Conservation (phyloP, 2,888 invertebrate genomes). For the Arenicola marina region DNA sequence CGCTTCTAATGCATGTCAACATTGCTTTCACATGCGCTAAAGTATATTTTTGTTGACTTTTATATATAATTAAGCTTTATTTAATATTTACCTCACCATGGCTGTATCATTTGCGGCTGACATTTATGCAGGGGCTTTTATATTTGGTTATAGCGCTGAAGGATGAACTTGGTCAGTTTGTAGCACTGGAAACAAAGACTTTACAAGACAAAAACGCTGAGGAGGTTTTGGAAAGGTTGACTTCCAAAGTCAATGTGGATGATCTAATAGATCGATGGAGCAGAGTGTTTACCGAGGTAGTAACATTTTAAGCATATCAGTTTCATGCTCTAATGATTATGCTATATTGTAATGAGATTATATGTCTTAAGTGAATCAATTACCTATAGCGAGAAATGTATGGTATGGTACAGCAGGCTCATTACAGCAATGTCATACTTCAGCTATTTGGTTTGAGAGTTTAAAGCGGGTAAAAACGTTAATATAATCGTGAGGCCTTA, state of each 20-base stretch:
- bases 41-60: too few species aligned
- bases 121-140: too few species aligned
- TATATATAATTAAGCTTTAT: too few species aligned
- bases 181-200: background rate
- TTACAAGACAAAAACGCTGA: background rate
- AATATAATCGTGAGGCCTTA: too few species aligned
- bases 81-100: too few species aligned
- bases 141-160: too few species aligned
- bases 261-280: background rate
- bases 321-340: background rate
- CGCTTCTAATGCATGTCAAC: too few species aligned
- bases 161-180: constrained; percentile 5
- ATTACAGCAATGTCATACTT: background rate
- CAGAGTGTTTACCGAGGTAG: background rate
- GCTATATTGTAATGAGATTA: background rate
- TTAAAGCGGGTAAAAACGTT: too few species aligned
- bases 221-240: background rate
- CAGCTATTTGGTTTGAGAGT: too few species aligned
- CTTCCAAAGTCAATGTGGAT: background rate
- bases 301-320: background rate
- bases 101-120: too few species aligned
- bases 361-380: background rate
- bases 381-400: background rate
- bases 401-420: background rate
- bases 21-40: too few species aligned